Evolutionary conservation across 2,797 vertebrate genomes (phyloP).

Genomic region (Malurus leucopterus): DNA sequence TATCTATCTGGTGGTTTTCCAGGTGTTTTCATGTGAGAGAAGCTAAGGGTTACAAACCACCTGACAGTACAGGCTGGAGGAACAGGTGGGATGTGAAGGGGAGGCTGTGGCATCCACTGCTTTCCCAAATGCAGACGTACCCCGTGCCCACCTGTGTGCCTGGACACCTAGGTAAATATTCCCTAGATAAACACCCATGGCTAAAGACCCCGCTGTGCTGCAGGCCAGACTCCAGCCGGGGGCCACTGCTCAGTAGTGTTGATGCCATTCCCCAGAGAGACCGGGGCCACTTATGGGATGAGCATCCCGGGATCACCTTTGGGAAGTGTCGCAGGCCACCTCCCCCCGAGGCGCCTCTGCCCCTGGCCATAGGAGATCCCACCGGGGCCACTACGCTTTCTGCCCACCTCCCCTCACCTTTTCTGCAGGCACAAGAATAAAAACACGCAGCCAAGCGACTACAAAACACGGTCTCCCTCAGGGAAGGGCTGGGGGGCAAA

Average conservation of each 20-base stretch:
- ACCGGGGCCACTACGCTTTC: neutral
- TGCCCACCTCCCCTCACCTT: neutral
- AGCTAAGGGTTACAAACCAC: neutral
- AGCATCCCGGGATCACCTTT: neutral
- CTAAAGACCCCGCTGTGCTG: fast-evolving
- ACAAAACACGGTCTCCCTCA: neutral
- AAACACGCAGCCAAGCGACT: neutral
- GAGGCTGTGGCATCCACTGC: neutral
- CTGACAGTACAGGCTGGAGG: neutral
- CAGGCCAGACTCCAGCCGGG: neutral
- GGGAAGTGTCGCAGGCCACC: neutral
- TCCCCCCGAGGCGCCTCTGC: neutral
- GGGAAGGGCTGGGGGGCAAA: neutral
- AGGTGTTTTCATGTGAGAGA: fast-evolving
- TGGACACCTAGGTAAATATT: fast-evolving
- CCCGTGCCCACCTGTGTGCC: neutral
- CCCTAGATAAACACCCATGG: fast-evolving
- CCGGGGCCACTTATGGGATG: fast-evolving
- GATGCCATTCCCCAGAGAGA: fast-evolving
- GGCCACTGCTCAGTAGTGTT: fast-evolving
- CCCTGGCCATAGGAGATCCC: neutral
- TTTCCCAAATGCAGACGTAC: fast-evolving
- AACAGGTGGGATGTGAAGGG: fast-evolving
- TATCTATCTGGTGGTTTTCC: neutral
- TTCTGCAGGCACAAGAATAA: neutral